Base-by-base conservation (phyloP, 2,888 invertebrate species). In the Eristalis pertinax region DNA sequence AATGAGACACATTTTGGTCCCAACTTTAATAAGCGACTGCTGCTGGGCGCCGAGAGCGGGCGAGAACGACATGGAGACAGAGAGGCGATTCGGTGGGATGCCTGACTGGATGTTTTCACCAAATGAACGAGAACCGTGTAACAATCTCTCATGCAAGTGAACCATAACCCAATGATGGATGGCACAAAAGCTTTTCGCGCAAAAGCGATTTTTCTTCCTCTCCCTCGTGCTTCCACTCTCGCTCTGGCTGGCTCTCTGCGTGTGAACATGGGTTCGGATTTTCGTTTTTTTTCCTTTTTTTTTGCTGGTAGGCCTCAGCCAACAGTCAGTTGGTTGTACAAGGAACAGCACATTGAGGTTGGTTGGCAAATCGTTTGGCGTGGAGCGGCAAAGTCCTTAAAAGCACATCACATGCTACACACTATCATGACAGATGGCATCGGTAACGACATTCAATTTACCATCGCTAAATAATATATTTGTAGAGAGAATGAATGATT, bases 371-470 rank as follows among this genome's bases (percentile, higher is more conserved):
- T 69, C 68, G 76, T 76, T 75, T 85, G 72, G 38, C 41, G 38
- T 70, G 50, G 35, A 41, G 41, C 56, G 73, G 75, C 38, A 22
- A 58, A 75, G 84, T 84, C 75, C 79, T 87, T 80, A 84, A 87
- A 87, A 87, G 84, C 84, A 84, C 84, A 87, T 87, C 87, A 87
- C 75, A 79, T 68, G 43, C 74, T 79, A 74, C 73, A 87, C 79
- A 87, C 87, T 87, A 87, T 87, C 87, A 87, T 87, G 87, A 87
- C 87, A 87, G 87, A 87, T 87, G 87, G 87, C 84, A 84, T 87
- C 84, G 79, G 87, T 84, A 87, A 87, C 87, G 87, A 83, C 87
- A 87, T 84, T 87, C 87, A 87, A 87, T 87, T 87, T 87, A 84
- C 84, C 84, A 83, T 87, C 58, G 79, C 79, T 87, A 87, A 87